These are phyloP conservation scores for Drosophila lacertosa DNA, from an alignment of 1,140 invertebrate species.

Conservation along the genomic window DNA sequence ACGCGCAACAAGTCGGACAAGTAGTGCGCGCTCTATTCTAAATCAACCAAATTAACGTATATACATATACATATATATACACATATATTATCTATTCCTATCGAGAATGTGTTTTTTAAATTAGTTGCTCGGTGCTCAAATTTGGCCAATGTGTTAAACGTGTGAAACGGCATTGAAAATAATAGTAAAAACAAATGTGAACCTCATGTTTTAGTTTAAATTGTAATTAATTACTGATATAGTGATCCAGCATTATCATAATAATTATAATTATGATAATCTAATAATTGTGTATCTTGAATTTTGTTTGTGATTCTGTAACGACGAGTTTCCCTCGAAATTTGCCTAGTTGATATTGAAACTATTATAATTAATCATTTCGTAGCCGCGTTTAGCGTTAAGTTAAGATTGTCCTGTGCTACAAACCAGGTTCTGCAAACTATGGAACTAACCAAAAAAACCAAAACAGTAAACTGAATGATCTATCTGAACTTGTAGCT, in stretches of 20 bases:
- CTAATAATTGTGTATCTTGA: slow-evolving; percentile 45
- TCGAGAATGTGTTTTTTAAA: slow-evolving; percentile 32
- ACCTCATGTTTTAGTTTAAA: slow-evolving; percentile 79
- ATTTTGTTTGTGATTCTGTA: slow-evolving; percentile 74
- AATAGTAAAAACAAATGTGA: slow-evolving; percentile 20
- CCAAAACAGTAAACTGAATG: slow-evolving; percentile 13
- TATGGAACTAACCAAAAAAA: slow-evolving; percentile 25
- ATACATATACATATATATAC: slow-evolving; percentile 19
- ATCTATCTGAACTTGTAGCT: slow-evolving; percentile 34
- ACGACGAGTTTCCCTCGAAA: slow-evolving; percentile 41
- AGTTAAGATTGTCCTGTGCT: slow-evolving; percentile 38
- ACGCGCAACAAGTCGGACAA: slow-evolving; percentile 74
- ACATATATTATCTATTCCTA: slow-evolving; percentile 23
- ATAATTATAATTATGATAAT: slow-evolving; percentile 31
- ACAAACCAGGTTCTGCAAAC: slow-evolving; percentile 33
- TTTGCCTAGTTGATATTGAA: slow-evolving; percentile 31
- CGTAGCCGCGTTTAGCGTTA: slow-evolving; percentile 59
- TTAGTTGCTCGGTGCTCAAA: slow-evolving; percentile 47
- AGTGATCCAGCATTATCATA: slow-evolving; percentile 41
- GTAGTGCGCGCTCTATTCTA: slow-evolving; percentile 29
- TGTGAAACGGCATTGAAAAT: slow-evolving; percentile 13
- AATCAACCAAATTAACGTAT: slow-evolving; percentile 23
- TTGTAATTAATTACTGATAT: slow-evolving; percentile 65
- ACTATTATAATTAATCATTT: slow-evolving; percentile 38
- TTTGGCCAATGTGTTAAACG: slow-evolving; percentile 28